Percentiles rank a stretch among this genome's conserved stretches.
These are phyloP conservation scores for Lutraria rhynchaena DNA, from an alignment of 1,140 invertebrate genomes.

Conservation along the genomic window DNA sequence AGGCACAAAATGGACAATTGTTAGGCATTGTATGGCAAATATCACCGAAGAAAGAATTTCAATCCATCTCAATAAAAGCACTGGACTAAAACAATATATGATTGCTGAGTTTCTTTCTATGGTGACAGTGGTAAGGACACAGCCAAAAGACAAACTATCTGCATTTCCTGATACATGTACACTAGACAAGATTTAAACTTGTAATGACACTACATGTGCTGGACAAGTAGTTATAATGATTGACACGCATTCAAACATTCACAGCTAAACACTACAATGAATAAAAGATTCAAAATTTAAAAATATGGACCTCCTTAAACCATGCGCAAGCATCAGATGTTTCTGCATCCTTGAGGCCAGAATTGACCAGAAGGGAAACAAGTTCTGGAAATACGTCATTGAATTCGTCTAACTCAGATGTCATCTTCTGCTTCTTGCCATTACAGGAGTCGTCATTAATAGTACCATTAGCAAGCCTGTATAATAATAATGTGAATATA, in stretches of 20 bases:
- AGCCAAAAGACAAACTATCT: too few species aligned
- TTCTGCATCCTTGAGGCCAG: slow-evolving; percentile 67
- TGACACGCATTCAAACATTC: not conserved
- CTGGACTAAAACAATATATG: too few species aligned
- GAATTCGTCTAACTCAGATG: slow-evolving; percentile 73
- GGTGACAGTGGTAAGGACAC: too few species aligned
- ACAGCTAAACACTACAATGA: not conserved
- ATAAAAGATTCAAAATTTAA: not conserved
- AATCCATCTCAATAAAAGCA: too few species aligned
- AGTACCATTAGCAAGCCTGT: slow-evolving; percentile 9
- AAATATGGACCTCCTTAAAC: slow-evolving; percentile 73
- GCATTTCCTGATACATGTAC: too few species aligned
- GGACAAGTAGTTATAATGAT: not conserved
- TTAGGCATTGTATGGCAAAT: too few species aligned
- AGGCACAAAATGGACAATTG: too few species aligned
- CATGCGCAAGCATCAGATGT: slow-evolving; percentile 69
- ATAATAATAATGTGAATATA: too few species aligned
- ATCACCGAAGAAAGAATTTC: too few species aligned
- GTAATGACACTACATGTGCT: not conserved
- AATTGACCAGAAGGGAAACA: slow-evolving; percentile 66
- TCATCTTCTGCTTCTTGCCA: slow-evolving; percentile 12
- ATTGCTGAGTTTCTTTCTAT: too few species aligned
- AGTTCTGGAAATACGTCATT: slow-evolving; percentile 76
- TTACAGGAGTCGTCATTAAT: not conserved
- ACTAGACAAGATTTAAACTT: too few species aligned